Evolutionary conservation across 2,888 invertebrate species (phyloP).

Genomic region (Hemistola chrysoprasaria): DNA sequence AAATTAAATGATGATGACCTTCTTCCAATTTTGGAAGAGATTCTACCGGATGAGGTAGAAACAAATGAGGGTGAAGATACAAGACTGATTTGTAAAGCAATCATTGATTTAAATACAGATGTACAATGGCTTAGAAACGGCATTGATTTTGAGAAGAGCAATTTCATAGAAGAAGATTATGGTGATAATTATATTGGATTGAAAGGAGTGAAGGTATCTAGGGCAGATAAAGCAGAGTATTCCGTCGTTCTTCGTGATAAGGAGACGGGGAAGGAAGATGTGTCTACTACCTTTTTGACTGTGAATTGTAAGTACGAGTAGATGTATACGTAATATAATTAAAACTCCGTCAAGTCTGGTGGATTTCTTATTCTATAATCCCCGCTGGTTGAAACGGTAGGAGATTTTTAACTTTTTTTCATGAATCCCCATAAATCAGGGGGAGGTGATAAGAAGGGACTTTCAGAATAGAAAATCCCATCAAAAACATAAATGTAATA

Average conservation of each 20-base stretch:
- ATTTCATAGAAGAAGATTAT: conserved; percentile 24
- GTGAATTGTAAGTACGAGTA: conserved; percentile 33
- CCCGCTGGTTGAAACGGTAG: too few species aligned
- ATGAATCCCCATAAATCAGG: too few species aligned
- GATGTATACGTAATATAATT: too few species aligned
- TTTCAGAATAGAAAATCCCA: too few species aligned
- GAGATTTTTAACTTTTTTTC: too few species aligned
- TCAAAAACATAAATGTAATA: too few species aligned
- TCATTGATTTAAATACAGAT: conserved; percentile 25
- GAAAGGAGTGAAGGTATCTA: conserved; percentile 19
- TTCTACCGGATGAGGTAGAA: conserved; percentile 33
- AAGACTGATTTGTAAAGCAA: conserved; percentile 32
- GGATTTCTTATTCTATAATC: too few species aligned
- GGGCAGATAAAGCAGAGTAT: conserved; percentile 31
- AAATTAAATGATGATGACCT: conserved; percentile 20
- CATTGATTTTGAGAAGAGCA: conserved; percentile 12
- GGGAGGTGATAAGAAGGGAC: too few species aligned
- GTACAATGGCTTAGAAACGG: conserved; percentile 32
- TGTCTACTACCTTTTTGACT: conserved; percentile 23
- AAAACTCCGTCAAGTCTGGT: too few species aligned
- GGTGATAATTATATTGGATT: conserved; percentile 35
- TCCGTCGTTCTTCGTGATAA: conserved; percentile 25
- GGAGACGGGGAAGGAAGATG: conserved; percentile 18
- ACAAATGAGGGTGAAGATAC: conserved; percentile 32
- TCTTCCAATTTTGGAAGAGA: conserved; percentile 30